Evolutionary conservation across 2,888 invertebrate species (phyloP), one percentile per base, ranked within the genome.

Genomic region (Spodoptera littoralis): DNA sequence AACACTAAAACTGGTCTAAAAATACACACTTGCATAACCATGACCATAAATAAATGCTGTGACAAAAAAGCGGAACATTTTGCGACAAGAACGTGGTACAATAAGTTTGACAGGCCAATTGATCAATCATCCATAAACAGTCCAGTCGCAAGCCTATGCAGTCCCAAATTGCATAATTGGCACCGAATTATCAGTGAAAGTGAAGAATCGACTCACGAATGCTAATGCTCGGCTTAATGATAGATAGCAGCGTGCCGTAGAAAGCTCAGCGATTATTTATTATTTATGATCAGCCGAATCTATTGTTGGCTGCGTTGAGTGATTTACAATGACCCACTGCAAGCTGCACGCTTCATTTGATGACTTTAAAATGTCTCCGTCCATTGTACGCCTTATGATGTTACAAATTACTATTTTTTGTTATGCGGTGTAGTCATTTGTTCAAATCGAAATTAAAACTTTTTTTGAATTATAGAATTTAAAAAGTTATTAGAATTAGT

Each of bases 131-230:
- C 43, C 51, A 59, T 49, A 79, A 79, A 70, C 55, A 48, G 78
- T 81, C 78, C 79, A 78, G 48, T 80, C 78, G 74, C 73, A 64
- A 73, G 62, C 74, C 70, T 51, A 68, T 78, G 80, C 52, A 60
- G 53, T 82, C 85, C 82, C 77, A 80, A 84, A 88, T 92, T 92
- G 87, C 90, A 89, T 91, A 92, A 93, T 90, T 88, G 87, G 80
- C 81, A 83, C 84, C 86, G 83, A 90, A 88, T 88, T 87, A 91
- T 88, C 85, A 88, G 93, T 89, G 93, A 93, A 93, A 93, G 93
- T 92, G 88, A 85, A 84, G 88, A 90, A 89, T 90, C 84, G 84
- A 81, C 88, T 88, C 90, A 88, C 88, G 87, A 88, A 81, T 73
- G 73, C 77, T 84, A 83, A 85, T 88, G 84, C 80, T 84, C 86